Base-by-base conservation (phyloP, 2,888 invertebrate genomes). In the Willowsia nigromaculata region DNA sequence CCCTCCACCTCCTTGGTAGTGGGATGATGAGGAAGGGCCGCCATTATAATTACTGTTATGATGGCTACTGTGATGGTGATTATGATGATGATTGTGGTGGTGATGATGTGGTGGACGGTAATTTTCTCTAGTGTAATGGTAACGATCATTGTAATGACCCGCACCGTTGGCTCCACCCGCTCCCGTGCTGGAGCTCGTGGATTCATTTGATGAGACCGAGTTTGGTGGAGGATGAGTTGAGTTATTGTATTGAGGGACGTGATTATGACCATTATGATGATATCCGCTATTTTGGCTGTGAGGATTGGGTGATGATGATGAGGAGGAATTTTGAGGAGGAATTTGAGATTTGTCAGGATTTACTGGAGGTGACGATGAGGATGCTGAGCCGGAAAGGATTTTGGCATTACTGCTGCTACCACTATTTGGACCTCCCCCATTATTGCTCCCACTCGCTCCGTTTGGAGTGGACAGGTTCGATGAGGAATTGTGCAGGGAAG, bases 51-150 rank as follows among this genome's bases (percentile, higher is more conserved):
- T 89, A 47, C 90, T 80, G 78, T 84, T 87, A 78, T 91, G 76
- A 71, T 90, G 90, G 78, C 86, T 85, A 82, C 68, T 50, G 50
- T 84, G 89, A 71, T 88, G 88, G 53, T 78, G 81, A 65, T 87
- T 81, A 74, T 90, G 65, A 62, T 82, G 59, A 62, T 85, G 78
- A 43, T 43, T 76, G 68, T 90, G 82, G 53, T 90, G 86, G 71
- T 90, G 90, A 53, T 89, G 89, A 85, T 89, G 89, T 85, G 89
- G 89, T 85, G 90, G 90, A 82, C 88, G 90, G 90, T 90, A 90
- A 82, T 89, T 90, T 82, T 89, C 90, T 81, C 90, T 83, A 74
- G 89, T 90, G 87, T 91, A 91, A 84, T 90, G 90, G 88, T 87
- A 90, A 30, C 90, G 90, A 74, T 91, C 88, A 90, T 90, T 90